Conservation (phyloP, 37 sponge, comb jelly and placozoan genomes). For the Theonella swinhoei region DNA sequence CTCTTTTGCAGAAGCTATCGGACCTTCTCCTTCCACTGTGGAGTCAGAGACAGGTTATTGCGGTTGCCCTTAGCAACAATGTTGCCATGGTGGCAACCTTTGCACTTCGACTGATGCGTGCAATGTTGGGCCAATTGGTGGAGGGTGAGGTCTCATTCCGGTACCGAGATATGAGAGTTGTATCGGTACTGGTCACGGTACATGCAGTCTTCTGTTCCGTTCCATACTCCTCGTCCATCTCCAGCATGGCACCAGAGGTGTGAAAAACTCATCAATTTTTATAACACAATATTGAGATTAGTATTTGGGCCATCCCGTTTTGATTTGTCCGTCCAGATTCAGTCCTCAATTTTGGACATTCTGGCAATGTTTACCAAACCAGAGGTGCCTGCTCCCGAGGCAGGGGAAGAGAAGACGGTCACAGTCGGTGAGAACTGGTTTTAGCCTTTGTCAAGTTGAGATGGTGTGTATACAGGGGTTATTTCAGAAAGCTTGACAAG, state of each 20-base stretch:
- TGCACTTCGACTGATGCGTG: conserved; percentile 30
- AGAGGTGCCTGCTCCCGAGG: conserved; percentile 7
- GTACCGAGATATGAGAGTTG: conserved; percentile 53
- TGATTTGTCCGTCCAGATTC: conserved; percentile 44
- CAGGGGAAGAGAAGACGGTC: conserved; percentile 23
- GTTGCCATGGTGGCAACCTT: conserved; percentile 36
- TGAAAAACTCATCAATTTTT: no score
- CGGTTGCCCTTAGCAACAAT: conserved; percentile 27
- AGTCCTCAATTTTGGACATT: conserved; percentile 48
- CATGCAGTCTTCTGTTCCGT: conserved; percentile 73
- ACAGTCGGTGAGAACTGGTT: not conserved
- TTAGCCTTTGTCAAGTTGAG: not conserved
- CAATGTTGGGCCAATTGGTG: conserved; percentile 32
- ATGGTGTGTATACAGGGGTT: no score
- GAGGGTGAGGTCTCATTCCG: conserved; percentile 21
- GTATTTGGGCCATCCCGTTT: not conserved
- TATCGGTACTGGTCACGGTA: conserved; percentile 27
- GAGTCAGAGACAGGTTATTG: conserved; percentile 60
- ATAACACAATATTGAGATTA: no score
- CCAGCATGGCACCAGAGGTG: conserved; percentile 54
- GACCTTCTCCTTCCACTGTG: conserved; percentile 54
- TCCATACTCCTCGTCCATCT: conserved; percentile 55
- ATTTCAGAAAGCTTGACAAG: no score
- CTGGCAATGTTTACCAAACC: conserved; percentile 54
- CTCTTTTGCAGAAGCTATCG: conserved; percentile 53